A percentile compares a stretch with the other conserved stretches of the same genome.
Evolutionary conservation across 2,113 vertebrate genomes (phyloP).

Genomic region (Pygoscelis adeliae): DNA sequence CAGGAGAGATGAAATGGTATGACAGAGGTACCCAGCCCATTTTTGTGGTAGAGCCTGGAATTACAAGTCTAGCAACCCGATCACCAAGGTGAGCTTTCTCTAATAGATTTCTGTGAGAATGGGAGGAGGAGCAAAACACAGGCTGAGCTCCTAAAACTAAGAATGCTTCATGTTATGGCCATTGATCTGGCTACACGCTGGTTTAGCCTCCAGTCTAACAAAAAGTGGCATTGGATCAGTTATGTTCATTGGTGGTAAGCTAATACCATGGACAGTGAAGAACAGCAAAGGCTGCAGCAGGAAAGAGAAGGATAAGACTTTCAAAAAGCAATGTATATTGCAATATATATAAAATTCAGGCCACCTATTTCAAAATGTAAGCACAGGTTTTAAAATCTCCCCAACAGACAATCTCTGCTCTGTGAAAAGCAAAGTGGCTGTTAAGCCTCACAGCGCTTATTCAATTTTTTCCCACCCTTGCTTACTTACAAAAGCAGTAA

Average conservation of each 20-base stretch:
- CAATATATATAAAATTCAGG: background rate
- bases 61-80: fast-evolving
- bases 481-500: background rate
- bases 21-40: fast-evolving
- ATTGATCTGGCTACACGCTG: background rate
- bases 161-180: background rate
- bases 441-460: background rate
- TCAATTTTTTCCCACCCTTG: background rate
- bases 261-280: background rate
- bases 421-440: background rate
- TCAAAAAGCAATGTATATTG: background rate
- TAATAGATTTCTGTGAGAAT: background rate
- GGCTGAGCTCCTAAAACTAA: background rate
- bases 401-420: background rate
- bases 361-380: background rate
- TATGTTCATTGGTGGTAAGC: background rate
- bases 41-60: background rate
- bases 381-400: background rate
- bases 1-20: background rate
- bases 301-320: background rate
- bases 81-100: background rate
- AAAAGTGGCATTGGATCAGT: background rate
- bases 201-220: background rate
- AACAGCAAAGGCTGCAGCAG: background rate
- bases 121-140: background rate